A percentile compares a stretch with the other conserved stretches of the same genome.
These are phyloP conservation scores for Arvicanthis niloticus DNA, from an alignment of 2,113 vertebrate genomes.

Conservation along the genomic window DNA sequence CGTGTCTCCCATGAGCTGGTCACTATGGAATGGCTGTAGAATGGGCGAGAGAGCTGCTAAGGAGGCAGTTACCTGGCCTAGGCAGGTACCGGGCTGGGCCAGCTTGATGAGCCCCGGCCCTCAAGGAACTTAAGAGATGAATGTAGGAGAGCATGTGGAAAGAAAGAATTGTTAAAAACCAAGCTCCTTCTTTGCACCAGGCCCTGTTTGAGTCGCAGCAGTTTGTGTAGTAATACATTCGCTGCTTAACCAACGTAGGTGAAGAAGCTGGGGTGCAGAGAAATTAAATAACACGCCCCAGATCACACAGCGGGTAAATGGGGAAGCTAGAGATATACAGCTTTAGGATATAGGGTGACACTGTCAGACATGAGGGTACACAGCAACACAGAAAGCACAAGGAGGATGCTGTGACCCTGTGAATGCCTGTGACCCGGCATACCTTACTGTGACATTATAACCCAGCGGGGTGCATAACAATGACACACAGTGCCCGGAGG, in stretches of 20 bases:
- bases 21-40: not conserved
- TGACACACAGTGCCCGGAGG: not conserved
- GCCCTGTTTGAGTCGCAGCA: not conserved
- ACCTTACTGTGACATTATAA: not conserved
- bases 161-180: not conserved
- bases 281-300: not conserved
- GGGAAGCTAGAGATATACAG: not conserved
- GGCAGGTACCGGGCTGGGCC: not conserved
- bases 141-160: not conserved
- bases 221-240: not conserved
- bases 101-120: not conserved
- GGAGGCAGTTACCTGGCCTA: not conserved
- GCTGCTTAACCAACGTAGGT: not conserved
- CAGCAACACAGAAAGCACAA: not conserved
- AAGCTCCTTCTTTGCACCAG: not conserved
- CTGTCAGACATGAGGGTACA: not conserved
- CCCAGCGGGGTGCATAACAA: not conserved
- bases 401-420: not conserved
- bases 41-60: not conserved
- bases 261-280: conserved; percentile 1
- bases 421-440: not conserved
- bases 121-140: not conserved
- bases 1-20: not conserved
- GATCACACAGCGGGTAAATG: not conserved
- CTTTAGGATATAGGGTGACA: not conserved